Evolutionary conservation across 37 sponge, comb jelly and placozoan species (phyloP), one percentile per base, ranked within the genome.

Genomic region (Aphrocallistes beatrix): DNA sequence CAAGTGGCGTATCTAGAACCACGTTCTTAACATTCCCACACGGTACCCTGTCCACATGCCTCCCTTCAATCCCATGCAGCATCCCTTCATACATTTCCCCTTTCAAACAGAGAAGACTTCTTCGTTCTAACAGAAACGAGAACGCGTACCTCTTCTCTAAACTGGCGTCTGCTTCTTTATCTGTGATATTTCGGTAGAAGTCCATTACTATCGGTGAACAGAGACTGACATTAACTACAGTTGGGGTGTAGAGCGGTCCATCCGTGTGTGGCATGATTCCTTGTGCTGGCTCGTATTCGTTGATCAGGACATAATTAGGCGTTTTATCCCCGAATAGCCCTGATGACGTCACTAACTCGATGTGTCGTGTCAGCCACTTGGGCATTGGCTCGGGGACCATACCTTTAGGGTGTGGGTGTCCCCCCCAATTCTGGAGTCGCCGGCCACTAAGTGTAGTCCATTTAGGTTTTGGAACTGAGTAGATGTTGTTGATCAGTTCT

Each of bases 191-290:
- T 0, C 48, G 85, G 42, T 91, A 92, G 83, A 99, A 95, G 81
- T 96, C 93, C 37, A 99, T 83, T 51, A 96, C 10, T 8, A 88
- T 94, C 38, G 88, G 89, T 30, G 94, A 91, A 13, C 99, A 97
- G 0, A 99, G 90, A 83, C 93, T 96, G 40, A 99, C 88, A 37
- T 97, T 99, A 0, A 91, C 90, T 17, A 99, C 91, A 23, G 88
- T 85, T 9, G 99, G 96, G 34, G 39, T 69, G 83, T 93, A 99
- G 10, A 99, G 90, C 10, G 99, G 99, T 34, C 99, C 99, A 88
- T 99, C 99, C 51, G 86, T 84, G 83, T 99, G 99, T 19, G 99
- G 91, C 94, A 98, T 93, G 23, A 98, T 98, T 23, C 99, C 99
- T 83, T 98, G 94, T 0, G 96, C 94, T 9, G 96, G 94, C 37